Base-by-base conservation (phyloP, 92 coral and sea anemone genomes). In the Parazoanthus darwini region DNA sequence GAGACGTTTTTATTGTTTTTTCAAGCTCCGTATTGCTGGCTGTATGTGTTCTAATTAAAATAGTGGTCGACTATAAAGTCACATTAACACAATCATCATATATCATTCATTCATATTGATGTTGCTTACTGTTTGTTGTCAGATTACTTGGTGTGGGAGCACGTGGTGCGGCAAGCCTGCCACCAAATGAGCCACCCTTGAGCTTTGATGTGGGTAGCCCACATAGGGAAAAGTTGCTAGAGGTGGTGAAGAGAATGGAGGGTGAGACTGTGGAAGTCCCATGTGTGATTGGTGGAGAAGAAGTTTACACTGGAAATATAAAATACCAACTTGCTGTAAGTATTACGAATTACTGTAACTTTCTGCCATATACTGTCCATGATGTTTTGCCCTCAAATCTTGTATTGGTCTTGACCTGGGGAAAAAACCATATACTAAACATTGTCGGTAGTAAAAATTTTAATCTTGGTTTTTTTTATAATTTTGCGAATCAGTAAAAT, bases 211-310 rank as follows among this genome's bases (percentile, higher is more conserved):
- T 89, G 36, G 88, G 93, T 88, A 89, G 95, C 42, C 84, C 78
- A 4, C 91, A 93, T 44, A 89, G 96, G 3, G 85, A 88, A 50
- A 88, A 85, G 54, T 88, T 94, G 59, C 43, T 90, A 42, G 87
- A 94, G 26, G 99, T 94, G 54, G 93, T 97, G 11, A 86, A 95
- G 83, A 94, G 93, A 75, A 88, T 97, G 0, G 93, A 92, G 63
- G 89, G 86, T 83, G 98, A 97, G 50, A 92, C 93, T 7, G 74
- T 94, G 80, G 99, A 97, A 79, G 90, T 97, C 39, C 99, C 99
- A 0, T 96, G 98, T 65, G 94, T 97, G 86, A 90, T 93, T 97
- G 97, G 97, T 63, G 99, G 98, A 18, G 96, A 93, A 80, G 94
- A 91, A 67, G 74, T 97, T 13, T 95, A 29, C 65, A 94, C 96